Evolutionary conservation across 2,888 invertebrate genomes (phyloP), one percentile per base, ranked within the genome.

Genomic region (Hydriomena furcata): DNA sequence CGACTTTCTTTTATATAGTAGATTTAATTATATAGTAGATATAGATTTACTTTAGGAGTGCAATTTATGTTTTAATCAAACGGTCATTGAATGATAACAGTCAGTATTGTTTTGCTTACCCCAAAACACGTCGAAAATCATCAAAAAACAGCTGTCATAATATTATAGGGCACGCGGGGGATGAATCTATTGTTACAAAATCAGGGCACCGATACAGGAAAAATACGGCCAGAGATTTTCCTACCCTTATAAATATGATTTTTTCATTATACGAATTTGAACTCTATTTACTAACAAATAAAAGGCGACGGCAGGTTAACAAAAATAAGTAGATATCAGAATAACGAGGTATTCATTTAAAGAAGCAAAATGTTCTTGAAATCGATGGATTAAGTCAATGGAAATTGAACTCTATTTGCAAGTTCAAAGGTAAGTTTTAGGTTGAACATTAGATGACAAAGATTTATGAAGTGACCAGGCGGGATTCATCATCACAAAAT

Each of bases 381-480:
- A 38, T 35, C 24, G 23, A 17, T 17, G 3, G 7, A 2, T 21
- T 17, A 27, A 38, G 25, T 7, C 13, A 27, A 5, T 5, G 2
- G 1, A 38, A 38, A 12, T 23, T 10, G 3, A 10, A n/a, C 30
- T 45, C 17, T 30, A 17, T n/a, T 0, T 2, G 0, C 8, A 1
- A 2, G 11, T 5, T 0, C 20, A 10, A 48, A 28, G 41, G 40
- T 34, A 8, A 7, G 2, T 28, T 41, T 41, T 35, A 17, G 5
- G 4, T 11, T 6, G 27, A 27, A 21, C 13, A 6, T 21, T 2
- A 20, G 1, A 27, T 36, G 24, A 30, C 27, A 35, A 32, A 37
- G 43, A 42, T 37, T 36, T 43, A 32, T 49, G 42, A 49, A 49
- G 37, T 49, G 37, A 42, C 42, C 25, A 42, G 42, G 21, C 12